Percentiles rank a stretch among this genome's conserved stretches.
These are phyloP conservation scores for Corythucha ciliata DNA, from an alignment of 2,888 invertebrate species.

Conservation along the genomic window DNA sequence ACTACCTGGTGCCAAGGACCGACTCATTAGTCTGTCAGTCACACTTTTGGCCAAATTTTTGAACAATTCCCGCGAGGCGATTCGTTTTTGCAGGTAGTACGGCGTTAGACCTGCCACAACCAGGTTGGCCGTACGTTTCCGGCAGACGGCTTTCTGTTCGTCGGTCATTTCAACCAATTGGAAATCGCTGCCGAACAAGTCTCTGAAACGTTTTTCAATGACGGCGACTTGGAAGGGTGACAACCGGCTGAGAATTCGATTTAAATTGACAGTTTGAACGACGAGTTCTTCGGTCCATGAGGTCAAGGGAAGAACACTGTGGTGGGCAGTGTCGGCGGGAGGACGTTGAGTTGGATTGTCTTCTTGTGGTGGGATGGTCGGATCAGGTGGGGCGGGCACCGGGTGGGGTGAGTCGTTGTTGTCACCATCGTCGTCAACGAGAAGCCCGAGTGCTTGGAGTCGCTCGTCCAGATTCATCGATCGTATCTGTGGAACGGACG, in stretches of 20 bases:
- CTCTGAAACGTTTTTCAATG: constrained; percentile 29
- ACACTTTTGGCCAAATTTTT: constrained; percentile 35
- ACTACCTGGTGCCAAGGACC: constrained; percentile 32
- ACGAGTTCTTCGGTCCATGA: constrained; percentile 29
- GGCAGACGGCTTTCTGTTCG: not conserved
- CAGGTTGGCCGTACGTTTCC: constrained; percentile 33
- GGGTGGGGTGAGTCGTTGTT: not conserved
- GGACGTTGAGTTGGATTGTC: not conserved
- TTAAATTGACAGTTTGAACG: constrained; percentile 33
- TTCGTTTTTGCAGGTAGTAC: constrained; percentile 32
- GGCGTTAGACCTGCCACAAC: constrained; percentile 35
- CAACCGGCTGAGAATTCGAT: constrained; percentile 27
- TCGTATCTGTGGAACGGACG: not conserved
- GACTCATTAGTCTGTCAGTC: constrained; percentile 31
- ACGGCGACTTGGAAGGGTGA: constrained; percentile 23
- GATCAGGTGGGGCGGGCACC: not conserved
- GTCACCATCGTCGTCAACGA: constrained; percentile 17
- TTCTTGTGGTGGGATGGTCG: not conserved
- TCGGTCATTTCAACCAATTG: not conserved
- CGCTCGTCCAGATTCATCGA: constrained; percentile 14
- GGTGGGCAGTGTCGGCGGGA: not conserved
- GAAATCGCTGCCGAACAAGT: constrained; percentile 31
- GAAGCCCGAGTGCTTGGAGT: constrained; percentile 18
- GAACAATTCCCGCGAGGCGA: constrained; percentile 33
- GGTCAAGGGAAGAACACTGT: constrained; percentile 16